These are phyloP conservation scores for Esox niger DNA, from an alignment of 2,113 vertebrate genomes.

Conservation along the genomic window DNA sequence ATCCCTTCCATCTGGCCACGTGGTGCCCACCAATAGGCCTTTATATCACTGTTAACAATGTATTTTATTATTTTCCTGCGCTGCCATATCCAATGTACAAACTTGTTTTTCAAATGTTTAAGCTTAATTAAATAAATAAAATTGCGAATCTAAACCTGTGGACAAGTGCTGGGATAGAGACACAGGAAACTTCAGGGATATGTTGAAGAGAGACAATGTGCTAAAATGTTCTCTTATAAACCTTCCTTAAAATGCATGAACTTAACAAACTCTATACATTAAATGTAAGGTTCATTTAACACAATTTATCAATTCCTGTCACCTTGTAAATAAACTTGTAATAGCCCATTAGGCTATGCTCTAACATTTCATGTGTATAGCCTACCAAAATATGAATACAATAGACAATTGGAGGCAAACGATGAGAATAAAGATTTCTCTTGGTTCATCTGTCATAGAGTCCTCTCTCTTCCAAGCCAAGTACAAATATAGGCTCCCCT, in stretches of 20 bases:
- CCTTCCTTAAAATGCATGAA: not conserved
- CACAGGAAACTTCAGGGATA: conserved; percentile 23
- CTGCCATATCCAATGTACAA: conserved; percentile 50
- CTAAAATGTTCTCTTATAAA: not conserved
- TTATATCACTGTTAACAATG: conserved; percentile 62
- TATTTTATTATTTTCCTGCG: conserved; percentile 59
- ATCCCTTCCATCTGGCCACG: conserved; percentile 28
- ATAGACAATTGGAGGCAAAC: not conserved
- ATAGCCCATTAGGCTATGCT: too few relatives aligned
- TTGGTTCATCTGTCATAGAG: not conserved
- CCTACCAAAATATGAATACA: conserved; percentile 6
- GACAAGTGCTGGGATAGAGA: too few relatives aligned
- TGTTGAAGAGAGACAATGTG: conserved; percentile 10
- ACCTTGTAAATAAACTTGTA: not conserved
- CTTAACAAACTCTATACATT: not conserved
- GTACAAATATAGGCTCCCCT: too few relatives aligned
- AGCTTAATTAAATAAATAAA: conserved; percentile 61
- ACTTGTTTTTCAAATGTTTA: conserved; percentile 59
- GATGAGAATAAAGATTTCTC: not conserved
- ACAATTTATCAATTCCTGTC: not conserved
- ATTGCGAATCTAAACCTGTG: conserved; percentile 46
- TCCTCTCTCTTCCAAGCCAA: not conserved
- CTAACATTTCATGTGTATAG: conserved; percentile 3
- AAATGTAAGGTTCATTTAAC: conserved; percentile 3
- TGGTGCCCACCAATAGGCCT: conserved; percentile 40